Evolutionary conservation across 2,797 vertebrate genomes (phyloP).

Genomic region (Eutrigla gurnardus): DNA sequence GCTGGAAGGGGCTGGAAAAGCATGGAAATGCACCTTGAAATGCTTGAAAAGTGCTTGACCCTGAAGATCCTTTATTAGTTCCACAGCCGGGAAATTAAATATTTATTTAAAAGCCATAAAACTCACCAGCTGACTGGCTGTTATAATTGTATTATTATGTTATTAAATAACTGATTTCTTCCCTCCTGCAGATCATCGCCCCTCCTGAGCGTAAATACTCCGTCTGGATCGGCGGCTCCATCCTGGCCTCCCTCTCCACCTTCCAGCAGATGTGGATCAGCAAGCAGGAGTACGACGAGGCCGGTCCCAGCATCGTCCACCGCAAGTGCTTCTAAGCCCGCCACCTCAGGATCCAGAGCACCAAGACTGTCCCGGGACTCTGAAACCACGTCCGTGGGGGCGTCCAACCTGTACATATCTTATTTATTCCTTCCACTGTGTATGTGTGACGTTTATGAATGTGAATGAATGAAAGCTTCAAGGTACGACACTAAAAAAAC

Average conservation of each 20-base stretch:
- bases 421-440: constrained; percentile 72
- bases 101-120: too few species aligned
- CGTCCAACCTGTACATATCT: constrained; percentile 67
- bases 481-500: constrained; percentile 35
- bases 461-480: constrained; percentile 11
- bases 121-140: too few species aligned
- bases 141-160: neutral
- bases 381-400: neutral
- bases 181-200: constrained; percentile 90
- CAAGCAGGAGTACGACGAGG: constrained; percentile 97
- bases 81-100: too few species aligned
- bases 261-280: constrained; percentile 99
- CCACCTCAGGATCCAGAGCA: constrained; percentile 27
- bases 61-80: too few species aligned
- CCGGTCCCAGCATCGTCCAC: constrained; percentile 95
- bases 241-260: constrained; percentile 97
- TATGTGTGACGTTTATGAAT: constrained; percentile 34
- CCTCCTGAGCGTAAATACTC: constrained; percentile 97
- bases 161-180: neutral
- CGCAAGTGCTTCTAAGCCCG: constrained; percentile 94
- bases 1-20: too few species aligned
- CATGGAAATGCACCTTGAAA: too few species aligned
- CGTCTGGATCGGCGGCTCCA: constrained; percentile 97
- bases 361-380: constrained; percentile 20
- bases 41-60: too few species aligned